A percentile compares a stretch with the other conserved stretches of the same genome.
phyloP scores from a whole-genome alignment of 2,113 vertebrate genomes.

The Tautogolabrus adspersus region DNA sequence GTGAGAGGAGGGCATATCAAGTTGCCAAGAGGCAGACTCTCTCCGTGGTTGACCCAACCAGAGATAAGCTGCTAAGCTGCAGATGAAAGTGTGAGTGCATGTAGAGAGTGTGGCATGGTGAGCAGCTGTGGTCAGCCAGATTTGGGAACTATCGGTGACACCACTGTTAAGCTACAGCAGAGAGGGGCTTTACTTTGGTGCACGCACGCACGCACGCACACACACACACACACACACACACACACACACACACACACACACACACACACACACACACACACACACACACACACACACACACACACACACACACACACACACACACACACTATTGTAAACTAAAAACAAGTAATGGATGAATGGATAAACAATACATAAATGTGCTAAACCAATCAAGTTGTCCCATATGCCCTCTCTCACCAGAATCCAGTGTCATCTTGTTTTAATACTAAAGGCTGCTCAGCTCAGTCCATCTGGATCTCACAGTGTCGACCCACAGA shows the following conservation, averaged over 20 bases:
- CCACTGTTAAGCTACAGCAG: conserved; percentile 34
- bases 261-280: no score
- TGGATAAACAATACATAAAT: no score
- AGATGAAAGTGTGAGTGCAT: conserved; percentile 75
- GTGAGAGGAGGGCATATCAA: conserved; percentile 63
- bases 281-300: no score
- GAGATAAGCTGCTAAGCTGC: conserved; percentile 80
- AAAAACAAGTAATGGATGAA: background rate
- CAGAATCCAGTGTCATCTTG: background rate
- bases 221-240: no score
- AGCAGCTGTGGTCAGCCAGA: conserved; percentile 74
- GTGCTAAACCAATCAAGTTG: background rate
- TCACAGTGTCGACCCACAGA: background rate
- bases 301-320: no score
- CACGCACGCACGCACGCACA: conserved; percentile 9
- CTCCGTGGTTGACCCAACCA: conserved; percentile 63
- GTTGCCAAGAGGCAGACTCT: conserved; percentile 64
- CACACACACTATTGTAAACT: no score
- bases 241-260: no score
- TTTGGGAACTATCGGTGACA: conserved; percentile 66
- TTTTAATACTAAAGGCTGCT: conserved; percentile 1
- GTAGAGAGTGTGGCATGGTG: conserved; percentile 62
- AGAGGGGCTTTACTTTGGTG: conserved; percentile 20
- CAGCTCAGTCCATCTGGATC: background rate
- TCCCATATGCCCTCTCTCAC: background rate